Evolutionary conservation across 2,888 invertebrate genomes (phyloP), one percentile per base, ranked within the genome.

Genomic region (Nymphalis c-album): DNA sequence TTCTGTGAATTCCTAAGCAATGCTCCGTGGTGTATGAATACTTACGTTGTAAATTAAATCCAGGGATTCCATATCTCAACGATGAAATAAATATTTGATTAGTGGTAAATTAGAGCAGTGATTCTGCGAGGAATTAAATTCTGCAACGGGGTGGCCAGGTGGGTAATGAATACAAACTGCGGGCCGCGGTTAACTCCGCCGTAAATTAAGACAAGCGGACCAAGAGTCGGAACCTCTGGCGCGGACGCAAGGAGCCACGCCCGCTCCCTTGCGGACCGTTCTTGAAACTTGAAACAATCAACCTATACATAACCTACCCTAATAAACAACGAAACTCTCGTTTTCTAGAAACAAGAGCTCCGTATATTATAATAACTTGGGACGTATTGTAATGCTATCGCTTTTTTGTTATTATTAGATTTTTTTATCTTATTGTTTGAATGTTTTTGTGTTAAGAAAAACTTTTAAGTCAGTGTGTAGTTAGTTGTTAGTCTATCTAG

Each of bases 111-210:
- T 82, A 85, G 81, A 80, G 76, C 81, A 79, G 82, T 83, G 85
- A 85, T 86, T 85, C 83, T 79, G 80, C 76, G 77, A 78, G 79
- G 82, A 79, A 85, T 85, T 88, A 85, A 86, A 87, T 88, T 85
- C 76, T 81, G 80, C 78, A 78, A 78, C 76, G 78, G 78, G 81
- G 74, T 75, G 76, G 82, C 84, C 85, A 88, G 87, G 88, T 86
- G 80, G 84, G 85, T 90, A 89, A 91, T 91, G 88, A 90, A 91
- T 88, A 91, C 87, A 89, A 91, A 90, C 86, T 88, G 90, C 87
- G 88, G 86, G 78, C 81, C 83, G 85, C 83, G 86, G 86, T 86
- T 86, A 87, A 84, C 85, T 80, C 85, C 81, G 84, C 81, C 85
- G 85, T 90, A 90, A 90, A 90, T 91, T 87, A 90, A 85, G 85